phyloP scores from a whole-genome alignment of 2,797 vertebrate species.

The Squalus acanthias region DNA sequence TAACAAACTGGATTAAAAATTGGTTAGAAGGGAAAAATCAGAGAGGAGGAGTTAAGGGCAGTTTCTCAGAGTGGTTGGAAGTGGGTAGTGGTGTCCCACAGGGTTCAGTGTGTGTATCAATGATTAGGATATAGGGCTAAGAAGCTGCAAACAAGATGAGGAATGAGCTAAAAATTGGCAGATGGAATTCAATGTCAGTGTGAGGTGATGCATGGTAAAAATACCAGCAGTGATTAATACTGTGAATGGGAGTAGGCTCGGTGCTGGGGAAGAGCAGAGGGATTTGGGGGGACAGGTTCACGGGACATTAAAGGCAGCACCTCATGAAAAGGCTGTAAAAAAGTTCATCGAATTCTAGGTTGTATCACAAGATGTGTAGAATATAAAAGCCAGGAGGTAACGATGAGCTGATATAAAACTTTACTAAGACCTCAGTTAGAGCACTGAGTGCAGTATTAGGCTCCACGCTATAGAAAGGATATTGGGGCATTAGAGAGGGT shows the following conservation, averaged over 20 bases:
- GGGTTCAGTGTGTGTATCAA: background rate
- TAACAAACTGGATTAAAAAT: background rate
- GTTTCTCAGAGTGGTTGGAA: background rate
- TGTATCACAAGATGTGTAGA: background rate
- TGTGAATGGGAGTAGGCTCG: background rate
- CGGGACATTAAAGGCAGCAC: background rate
- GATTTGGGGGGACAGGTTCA: background rate
- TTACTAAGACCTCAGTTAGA: background rate
- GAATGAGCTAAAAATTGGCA: too few species aligned
- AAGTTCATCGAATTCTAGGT: background rate
- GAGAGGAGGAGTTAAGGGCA: background rate
- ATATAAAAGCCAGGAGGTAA: background rate
- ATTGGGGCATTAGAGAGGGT: background rate
- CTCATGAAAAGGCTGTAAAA: background rate
- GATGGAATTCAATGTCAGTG: background rate
- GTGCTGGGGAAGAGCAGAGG: background rate
- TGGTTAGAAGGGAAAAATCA: background rate
- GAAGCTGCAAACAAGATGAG: background rate
- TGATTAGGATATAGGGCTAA: background rate
- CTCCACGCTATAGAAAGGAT: background rate
- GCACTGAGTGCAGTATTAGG: background rate
- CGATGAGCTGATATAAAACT: too few species aligned
- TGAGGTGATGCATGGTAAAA: background rate
- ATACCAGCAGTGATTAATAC: background rate
- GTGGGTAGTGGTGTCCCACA: background rate